These are phyloP conservation scores for Spea bombifrons DNA, from an alignment of 2,113 vertebrate genomes.

Conservation along the genomic window DNA sequence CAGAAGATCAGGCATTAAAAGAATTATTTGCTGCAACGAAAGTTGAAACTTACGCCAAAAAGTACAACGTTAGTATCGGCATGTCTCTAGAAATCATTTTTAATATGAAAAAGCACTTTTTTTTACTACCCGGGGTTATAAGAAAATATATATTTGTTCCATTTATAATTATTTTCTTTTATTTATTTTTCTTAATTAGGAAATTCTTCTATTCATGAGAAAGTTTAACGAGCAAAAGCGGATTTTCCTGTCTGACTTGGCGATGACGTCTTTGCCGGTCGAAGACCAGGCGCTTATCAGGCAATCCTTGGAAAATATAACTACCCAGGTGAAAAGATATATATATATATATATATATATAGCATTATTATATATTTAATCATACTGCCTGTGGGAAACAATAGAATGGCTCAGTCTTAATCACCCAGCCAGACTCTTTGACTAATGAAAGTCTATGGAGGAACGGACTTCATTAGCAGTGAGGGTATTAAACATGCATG, in stretches of 20 bases:
- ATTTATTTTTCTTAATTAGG: slow-evolving; percentile 62
- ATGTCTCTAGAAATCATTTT: not conserved
- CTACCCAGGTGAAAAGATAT: slow-evolving; percentile 68
- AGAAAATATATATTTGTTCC: not conserved
- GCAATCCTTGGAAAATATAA: slow-evolving; percentile 72
- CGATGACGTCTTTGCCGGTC: slow-evolving; percentile 59
- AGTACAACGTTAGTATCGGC: slow-evolving; percentile 74
- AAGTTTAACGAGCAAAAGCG: slow-evolving; percentile 79
- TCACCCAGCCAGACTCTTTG: too few species aligned
- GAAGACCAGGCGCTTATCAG: slow-evolving; percentile 68
- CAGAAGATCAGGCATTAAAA: slow-evolving; percentile 77
- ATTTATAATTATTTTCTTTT: slow-evolving; percentile 14
- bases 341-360: too few species aligned
- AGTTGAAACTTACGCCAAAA: slow-evolving; percentile 72
- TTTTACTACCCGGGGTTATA: not conserved
- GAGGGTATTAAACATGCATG: too few species aligned
- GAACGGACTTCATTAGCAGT: too few species aligned
- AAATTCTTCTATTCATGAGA: slow-evolving; percentile 82
- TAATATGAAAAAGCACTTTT: not conserved
- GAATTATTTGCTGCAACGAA: slow-evolving; percentile 74
- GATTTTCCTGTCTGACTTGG: slow-evolving; percentile 72
- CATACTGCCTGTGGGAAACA: too few species aligned
- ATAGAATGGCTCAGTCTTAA: too few species aligned
- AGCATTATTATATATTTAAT: too few species aligned
- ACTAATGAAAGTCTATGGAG: too few species aligned